Evolutionary conservation across 92 coral and sea anemone species (phyloP).

Genomic region (Paramuricea clavata): DNA sequence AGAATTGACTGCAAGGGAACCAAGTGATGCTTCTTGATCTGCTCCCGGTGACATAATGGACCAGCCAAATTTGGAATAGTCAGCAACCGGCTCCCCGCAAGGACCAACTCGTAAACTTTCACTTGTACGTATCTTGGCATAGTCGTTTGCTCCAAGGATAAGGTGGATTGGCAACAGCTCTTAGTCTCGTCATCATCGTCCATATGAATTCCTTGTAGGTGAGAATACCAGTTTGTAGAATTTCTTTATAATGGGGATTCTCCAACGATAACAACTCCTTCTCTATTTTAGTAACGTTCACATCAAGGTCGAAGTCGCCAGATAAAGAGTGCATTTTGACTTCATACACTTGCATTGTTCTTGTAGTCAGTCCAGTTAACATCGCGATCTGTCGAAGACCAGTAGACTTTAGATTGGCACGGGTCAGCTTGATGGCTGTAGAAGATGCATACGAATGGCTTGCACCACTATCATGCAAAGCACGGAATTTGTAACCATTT

Average conservation of each 20-base stretch:
- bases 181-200: conserved; percentile 61
- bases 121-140: conserved; percentile 63
- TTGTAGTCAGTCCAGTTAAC: conserved; percentile 69
- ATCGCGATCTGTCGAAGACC: conserved; percentile 73
- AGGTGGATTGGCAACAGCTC: conserved; percentile 64
- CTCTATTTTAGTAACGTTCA: conserved; percentile 60
- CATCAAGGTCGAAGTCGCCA: conserved; percentile 42
- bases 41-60: conserved; percentile 76
- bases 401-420: conserved; percentile 62
- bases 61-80: too few relatives aligned
- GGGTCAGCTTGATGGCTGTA: conserved; percentile 55
- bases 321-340: conserved; percentile 28
- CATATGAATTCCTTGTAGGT: conserved; percentile 53
- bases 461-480: too few relatives aligned
- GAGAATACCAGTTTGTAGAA: conserved; percentile 24
- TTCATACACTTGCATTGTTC: conserved; percentile 77
- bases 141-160: conserved; percentile 70
- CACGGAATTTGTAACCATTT: too few relatives aligned
- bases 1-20: conserved; percentile 50
- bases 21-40: conserved; percentile 43
- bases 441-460: conserved; percentile 75
- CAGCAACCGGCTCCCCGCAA: conserved; percentile 64
- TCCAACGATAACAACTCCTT: conserved; percentile 55
- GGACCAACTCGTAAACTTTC: conserved; percentile 64
- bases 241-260: conserved; percentile 58